Evolutionary conservation across 2,113 vertebrate genomes (phyloP), one percentile per base, ranked within the genome.

Genomic region (Trogon surrucura): DNA sequence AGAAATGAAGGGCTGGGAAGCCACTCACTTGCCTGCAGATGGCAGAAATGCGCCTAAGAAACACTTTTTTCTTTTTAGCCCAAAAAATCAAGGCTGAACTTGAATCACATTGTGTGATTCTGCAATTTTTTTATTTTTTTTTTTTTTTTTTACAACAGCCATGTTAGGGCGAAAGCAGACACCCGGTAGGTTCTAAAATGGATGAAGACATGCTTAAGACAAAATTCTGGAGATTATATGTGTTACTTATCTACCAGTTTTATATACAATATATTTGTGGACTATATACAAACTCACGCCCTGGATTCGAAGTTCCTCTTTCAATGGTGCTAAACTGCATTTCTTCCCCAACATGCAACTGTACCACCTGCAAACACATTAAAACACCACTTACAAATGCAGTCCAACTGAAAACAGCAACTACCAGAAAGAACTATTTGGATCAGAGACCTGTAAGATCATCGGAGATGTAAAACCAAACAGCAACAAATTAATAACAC

Each of bases 271-370:
- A 54, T 45, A 38, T 7, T 45, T 3, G 66, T 3, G 38, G 25
- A 18, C 50, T 47, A 34, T 3, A 20, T 10, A 69, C 53, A 87
- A 70, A 98, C 98, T 98, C 97, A 99, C 99, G 97, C 99, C 98
- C 93, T 99, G 99, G 80, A 99, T 98, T 79, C 98, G 98, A 95
- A 99, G 98, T 95, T 99, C 99, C 95, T 99, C 99, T 96, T 99
- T 99, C 97, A 99, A 95, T 70, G 99, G 99, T 41, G 99, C 97
- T 97, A 99, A 97, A 96, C 99, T 99, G 88, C 99, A 99, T 95
- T 99, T 99, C 96, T 99, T 99, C 67, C 99, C 99, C 98, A 99
- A 97, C 99, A 99, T 99, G 96, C 99, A 99, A 95, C 99, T 99
- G 96, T 99, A 99, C 99, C 99, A 99, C 85, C 99, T 99, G 98